Conservation (phyloP, 2,113 vertebrate genomes). For the Melospiza georgiana region DNA sequence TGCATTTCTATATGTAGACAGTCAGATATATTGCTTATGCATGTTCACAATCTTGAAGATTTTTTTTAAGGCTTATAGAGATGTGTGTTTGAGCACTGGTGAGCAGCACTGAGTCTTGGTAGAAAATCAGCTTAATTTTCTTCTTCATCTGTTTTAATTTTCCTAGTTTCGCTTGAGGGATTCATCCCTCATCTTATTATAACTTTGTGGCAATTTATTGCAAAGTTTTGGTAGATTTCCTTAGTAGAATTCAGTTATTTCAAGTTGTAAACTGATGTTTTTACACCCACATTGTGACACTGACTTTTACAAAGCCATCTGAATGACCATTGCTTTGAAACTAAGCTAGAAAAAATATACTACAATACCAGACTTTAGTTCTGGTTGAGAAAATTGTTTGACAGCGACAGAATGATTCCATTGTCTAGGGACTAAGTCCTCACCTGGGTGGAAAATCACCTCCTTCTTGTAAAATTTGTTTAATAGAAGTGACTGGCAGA, state of each 20-base stretch:
- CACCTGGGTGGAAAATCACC: constrained; percentile 37
- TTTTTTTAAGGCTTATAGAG: not conserved
- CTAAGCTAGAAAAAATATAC: not conserved
- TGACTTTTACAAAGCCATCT: not conserved
- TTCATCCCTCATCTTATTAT: not conserved
- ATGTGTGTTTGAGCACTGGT: not conserved
- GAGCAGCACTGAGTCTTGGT: not conserved
- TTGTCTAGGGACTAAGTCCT: not conserved
- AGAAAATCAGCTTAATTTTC: constrained; percentile 42
- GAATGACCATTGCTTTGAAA: not conserved
- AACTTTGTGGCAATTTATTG: not conserved
- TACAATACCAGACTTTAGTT: not conserved
- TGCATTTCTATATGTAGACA: not conserved
- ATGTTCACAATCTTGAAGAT: not conserved
- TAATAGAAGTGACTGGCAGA: not conserved
- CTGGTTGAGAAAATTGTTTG: constrained; percentile 32
- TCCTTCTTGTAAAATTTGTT: not conserved
- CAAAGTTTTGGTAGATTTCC: constrained; percentile 6
- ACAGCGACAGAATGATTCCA: constrained; percentile 21
- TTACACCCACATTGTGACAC: not conserved
- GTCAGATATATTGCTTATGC: not conserved
- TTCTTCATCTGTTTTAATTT: constrained; percentile 36
- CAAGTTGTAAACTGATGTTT: not conserved
- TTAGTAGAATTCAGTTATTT: not conserved
- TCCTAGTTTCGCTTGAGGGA: not conserved